phyloP scores from a whole-genome alignment of 2,113 vertebrate genomes.

The Lethenteron reissneri region DNA sequence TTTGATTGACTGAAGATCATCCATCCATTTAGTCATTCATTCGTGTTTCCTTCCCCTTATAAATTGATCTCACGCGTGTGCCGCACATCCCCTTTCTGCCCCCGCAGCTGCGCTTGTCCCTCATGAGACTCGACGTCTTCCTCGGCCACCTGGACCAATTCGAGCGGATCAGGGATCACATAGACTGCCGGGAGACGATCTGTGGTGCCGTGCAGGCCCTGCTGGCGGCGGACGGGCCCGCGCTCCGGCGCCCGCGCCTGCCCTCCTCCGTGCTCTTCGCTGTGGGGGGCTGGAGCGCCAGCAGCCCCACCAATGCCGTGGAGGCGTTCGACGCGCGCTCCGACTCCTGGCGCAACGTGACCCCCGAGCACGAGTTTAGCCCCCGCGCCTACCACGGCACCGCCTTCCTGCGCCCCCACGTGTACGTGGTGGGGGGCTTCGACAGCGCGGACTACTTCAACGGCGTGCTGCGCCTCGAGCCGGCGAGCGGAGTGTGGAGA shows the following conservation, averaged over 20 bases:
- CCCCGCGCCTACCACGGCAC: constrained; percentile 29
- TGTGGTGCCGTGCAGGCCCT: too few species aligned
- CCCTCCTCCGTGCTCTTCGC: constrained; percentile 34
- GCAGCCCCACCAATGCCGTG: constrained; percentile 27
- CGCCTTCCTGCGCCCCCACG: constrained; percentile 27
- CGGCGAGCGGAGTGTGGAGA: constrained; percentile 27
- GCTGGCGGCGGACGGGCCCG: constrained; percentile 15
- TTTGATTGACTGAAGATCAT: too few species aligned
- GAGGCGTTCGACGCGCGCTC: constrained; percentile 33
- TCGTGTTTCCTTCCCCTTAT: too few species aligned
- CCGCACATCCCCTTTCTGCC: too few species aligned
- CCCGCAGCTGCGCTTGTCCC: too few species aligned
- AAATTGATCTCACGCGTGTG: too few species aligned
- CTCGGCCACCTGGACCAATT: too few species aligned
- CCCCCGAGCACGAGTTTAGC: constrained; percentile 18
- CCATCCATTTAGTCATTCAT: too few species aligned
- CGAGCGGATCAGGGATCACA: too few species aligned
- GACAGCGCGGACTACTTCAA: constrained; percentile 34
- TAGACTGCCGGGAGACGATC: too few species aligned
- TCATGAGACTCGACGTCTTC: too few species aligned
- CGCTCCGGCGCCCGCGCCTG: constrained; percentile 31
- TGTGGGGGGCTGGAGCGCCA: constrained; percentile 38
- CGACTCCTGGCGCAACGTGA: constrained; percentile 34
- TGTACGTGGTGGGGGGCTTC: constrained; percentile 42
- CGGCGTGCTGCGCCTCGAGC: constrained; percentile 34